Conservation (phyloP, 2,113 vertebrate species). For the Vulpes ferrilata region DNA sequence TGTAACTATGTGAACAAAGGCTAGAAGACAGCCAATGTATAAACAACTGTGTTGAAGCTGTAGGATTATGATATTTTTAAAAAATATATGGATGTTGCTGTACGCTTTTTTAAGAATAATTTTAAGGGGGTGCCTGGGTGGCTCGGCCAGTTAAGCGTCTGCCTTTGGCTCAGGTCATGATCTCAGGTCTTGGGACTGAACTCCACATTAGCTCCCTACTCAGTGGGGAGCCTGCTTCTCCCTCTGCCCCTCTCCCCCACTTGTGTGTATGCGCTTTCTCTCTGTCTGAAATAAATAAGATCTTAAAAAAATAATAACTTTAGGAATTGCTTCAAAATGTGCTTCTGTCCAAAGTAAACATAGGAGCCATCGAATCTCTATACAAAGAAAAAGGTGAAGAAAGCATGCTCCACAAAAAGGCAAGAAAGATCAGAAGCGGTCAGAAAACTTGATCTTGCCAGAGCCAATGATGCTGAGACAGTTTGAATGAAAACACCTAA, state of each 20-base stretch:
- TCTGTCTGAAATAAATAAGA: no score
- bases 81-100: background rate
- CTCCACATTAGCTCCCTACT: no score
- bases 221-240: background rate
- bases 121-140: no score
- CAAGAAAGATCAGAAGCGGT: background rate
- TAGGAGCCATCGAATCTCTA: background rate
- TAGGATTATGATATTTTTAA: background rate
- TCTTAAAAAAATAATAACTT: background rate
- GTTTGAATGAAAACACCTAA: background rate
- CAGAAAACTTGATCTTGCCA: background rate
- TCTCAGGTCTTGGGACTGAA: no score
- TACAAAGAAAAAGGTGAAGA: background rate
- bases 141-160: no score
- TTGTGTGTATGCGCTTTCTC: no score
- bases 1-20: background rate
- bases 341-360: conserved; percentile 19
- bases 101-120: background rate
- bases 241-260: no score
- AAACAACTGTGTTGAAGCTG: background rate
- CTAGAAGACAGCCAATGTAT: background rate
- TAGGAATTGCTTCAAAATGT: background rate
- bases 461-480: background rate
- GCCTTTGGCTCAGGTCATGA: no score
- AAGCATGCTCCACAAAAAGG: background rate